Conservation (phyloP, 1,140 invertebrate genomes). For the Cataglyphis hispanica region DNA sequence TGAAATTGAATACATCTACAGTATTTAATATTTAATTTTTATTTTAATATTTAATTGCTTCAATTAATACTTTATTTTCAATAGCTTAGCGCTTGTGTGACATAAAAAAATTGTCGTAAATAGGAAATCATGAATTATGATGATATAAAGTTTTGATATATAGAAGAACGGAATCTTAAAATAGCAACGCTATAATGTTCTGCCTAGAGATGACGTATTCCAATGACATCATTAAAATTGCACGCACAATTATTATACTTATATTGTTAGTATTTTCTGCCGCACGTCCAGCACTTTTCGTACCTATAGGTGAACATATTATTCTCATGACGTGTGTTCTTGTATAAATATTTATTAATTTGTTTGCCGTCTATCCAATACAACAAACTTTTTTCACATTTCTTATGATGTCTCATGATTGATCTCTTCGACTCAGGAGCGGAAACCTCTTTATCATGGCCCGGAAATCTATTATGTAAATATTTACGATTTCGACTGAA, state of each 20-base stretch:
- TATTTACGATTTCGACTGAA: not conserved
- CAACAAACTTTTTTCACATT: conserved; percentile 14
- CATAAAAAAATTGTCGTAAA: not conserved
- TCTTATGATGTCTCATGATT: conserved; percentile 28
- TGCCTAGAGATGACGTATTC: conserved; percentile 43
- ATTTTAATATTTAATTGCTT: not conserved
- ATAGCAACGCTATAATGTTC: conserved; percentile 17
- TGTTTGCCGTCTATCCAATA: not conserved
- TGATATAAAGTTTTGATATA: not conserved
- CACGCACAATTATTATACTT: conserved; percentile 36
- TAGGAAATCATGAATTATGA: not conserved
- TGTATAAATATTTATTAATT: conserved; percentile 54
- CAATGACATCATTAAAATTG: conserved; percentile 53
- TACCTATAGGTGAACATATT: not conserved
- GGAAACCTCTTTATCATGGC: not conserved
- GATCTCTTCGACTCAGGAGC: conserved; percentile 28
- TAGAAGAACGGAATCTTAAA: conserved; percentile 3
- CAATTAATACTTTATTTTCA: not conserved
- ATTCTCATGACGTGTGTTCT: conserved; percentile 36
- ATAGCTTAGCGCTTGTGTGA: not conserved
- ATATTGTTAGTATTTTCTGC: conserved; percentile 46
- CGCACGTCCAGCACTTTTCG: conserved; percentile 10
- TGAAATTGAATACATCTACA: not conserved
- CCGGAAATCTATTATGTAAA: not conserved
- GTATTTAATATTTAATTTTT: too few species aligned